These are phyloP conservation scores for Paramisgurnus dabryanus DNA, from an alignment of 2,113 vertebrate genomes.

Conservation along the genomic window DNA sequence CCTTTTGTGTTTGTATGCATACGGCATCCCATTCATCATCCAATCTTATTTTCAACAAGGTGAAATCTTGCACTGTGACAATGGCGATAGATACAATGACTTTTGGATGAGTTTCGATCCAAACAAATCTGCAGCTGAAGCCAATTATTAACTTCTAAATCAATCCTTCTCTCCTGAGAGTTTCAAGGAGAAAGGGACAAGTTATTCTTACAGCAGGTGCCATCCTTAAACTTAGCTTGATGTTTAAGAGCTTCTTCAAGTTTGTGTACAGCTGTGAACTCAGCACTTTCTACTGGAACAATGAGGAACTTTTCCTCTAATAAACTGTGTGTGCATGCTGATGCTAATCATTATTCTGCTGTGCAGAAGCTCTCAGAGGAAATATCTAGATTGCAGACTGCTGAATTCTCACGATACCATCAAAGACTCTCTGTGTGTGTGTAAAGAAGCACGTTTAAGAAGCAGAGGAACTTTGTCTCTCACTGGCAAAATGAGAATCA, in stretches of 20 bases:
- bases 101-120: conserved; percentile 14
- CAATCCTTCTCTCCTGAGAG: conserved; percentile 18
- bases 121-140: conserved; percentile 1
- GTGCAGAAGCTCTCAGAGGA: conserved; percentile 17
- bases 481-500: background rate
- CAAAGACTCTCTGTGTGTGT: conserved; percentile 10
- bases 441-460: background rate
- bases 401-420: conserved; percentile 43
- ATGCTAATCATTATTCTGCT: conserved; percentile 41
- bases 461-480: conserved; percentile 1
- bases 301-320: conserved; percentile 21
- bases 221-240: conserved; percentile 48
- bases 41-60: conserved; percentile 3
- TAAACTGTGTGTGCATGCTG: conserved; percentile 46
- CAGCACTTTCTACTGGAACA: conserved; percentile 47
- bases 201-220: background rate
- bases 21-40: background rate
- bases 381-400: conserved; percentile 48
- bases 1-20: background rate
- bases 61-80: conserved; percentile 9
- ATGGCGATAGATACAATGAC: conserved; percentile 2
- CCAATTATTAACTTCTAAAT: conserved; percentile 27
- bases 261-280: conserved; percentile 60
- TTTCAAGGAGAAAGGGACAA: conserved; percentile 22
- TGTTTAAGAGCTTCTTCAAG: conserved; percentile 58